Base-by-base conservation (phyloP, 2,797 vertebrate species). In the Tiaroga cobitis region DNA sequence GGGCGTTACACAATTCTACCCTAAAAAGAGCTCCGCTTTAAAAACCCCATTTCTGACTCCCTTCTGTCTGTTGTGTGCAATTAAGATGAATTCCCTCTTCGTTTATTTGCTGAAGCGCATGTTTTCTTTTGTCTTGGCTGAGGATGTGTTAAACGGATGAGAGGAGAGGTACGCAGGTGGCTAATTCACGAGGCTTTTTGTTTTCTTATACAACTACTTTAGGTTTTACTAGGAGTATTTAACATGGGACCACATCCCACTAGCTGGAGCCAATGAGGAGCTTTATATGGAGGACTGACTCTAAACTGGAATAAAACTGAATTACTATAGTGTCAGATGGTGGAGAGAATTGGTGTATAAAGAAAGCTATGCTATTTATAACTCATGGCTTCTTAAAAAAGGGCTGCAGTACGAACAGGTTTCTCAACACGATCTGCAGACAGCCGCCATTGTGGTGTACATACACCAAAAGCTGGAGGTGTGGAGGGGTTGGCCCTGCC, bases 21-120 rank as follows among this genome's bases (percentile, higher is more conserved):
- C 59, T 76, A 78, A 89, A 95, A 95, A 94, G 92, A 93, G 92
- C 92, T 91, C 92, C 91, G 82, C 92, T 94, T 95, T 94, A 95
- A 95, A 74, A 94, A 93, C 90, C 92, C 92, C 92, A 94, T 95
- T 95, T 94, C 94, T 94, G 91, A 93, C 92, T 91, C 91, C 93
- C 93, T 91, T 92, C 93, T 93, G 94, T 94, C 95, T 93, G 93
- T 92, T 94, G 94, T 92, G 88, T 92, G 93, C 93, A 95, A 95
- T 95, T 95, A 95, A 92, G 95, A 93, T 91, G 89, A 78, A 93
- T 92, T 92, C 93, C 90, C 90, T 91, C 92, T 95, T 93, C 91
- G 92, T 93, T 93, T 92, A 93, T 94, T 92, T 91, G 80, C 72
- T 91, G 88, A 92, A 91, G 90, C 90, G 87, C 86, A 77, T 70